phyloP scores from a whole-genome alignment of 2,113 vertebrate species.

The Malaclemys terrapin region DNA sequence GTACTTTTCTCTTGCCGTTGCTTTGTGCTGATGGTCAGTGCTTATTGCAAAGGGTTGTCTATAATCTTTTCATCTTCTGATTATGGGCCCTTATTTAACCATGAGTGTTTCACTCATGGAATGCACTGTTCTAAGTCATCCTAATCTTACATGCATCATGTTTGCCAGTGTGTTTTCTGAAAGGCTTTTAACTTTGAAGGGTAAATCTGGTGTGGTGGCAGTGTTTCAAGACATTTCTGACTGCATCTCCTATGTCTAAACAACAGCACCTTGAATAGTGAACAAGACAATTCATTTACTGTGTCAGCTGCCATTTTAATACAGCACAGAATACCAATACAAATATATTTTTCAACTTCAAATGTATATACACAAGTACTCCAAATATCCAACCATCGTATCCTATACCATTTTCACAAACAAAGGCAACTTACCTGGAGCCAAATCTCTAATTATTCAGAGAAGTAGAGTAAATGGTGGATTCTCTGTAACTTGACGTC shows the following conservation, averaged over 20 bases:
- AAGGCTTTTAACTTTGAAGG: neutral
- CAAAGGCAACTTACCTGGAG: neutral
- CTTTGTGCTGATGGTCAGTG: neutral
- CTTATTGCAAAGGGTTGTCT: neutral
- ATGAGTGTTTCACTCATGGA: neutral
- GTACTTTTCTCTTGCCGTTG: neutral
- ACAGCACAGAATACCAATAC: neutral
- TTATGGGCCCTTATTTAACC: neutral
- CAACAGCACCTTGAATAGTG: conserved; percentile 7
- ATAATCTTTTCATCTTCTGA: neutral
- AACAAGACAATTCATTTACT: neutral
- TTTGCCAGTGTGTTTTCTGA: neutral
- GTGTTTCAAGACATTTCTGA: conserved; percentile 10
- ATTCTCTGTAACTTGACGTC: neutral
- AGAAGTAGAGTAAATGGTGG: neutral
- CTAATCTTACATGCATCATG: neutral
- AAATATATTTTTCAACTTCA: neutral
- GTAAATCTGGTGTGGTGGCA: neutral
- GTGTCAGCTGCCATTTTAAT: neutral
- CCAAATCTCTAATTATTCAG: neutral
- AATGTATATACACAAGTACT: neutral
- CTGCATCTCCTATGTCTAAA: conserved; percentile 15
- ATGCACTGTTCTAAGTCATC: neutral
- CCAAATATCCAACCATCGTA: neutral
- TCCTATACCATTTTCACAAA: neutral